Percentiles rank a stretch among this genome's conserved stretches.
Conservation (phyloP, 2,797 vertebrate genomes). For the Nyctalus aviator region DNA sequence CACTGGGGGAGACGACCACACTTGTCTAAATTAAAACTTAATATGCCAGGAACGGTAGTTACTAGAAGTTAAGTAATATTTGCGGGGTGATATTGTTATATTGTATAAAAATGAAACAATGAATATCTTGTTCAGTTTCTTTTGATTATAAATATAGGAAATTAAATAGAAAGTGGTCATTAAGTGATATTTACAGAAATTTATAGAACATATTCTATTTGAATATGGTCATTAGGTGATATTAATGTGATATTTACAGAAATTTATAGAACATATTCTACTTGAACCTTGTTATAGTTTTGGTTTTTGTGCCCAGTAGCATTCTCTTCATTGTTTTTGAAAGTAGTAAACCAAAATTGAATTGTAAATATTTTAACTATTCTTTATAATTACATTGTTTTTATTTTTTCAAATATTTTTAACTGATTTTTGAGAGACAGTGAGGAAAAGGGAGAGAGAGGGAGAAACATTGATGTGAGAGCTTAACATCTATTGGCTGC, state of each 20-base stretch:
- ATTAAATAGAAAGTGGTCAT: background rate
- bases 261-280: background rate
- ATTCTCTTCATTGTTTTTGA: constrained; percentile 2
- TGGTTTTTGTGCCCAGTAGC: background rate
- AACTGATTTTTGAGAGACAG: background rate
- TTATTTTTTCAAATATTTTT: background rate
- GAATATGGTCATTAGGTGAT: background rate
- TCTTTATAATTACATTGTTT: constrained; percentile 3
- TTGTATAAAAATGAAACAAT: background rate
- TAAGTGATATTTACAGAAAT: constrained; percentile 4
- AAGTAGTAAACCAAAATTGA: constrained; percentile 22
- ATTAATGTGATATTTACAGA: background rate
- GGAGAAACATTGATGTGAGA: background rate
- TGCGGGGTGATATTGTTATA: background rate
- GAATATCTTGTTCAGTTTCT: background rate
- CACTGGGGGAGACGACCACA: background rate
- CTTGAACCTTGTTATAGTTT: constrained; percentile 49
- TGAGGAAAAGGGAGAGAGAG: background rate
- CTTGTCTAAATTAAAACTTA: constrained; percentile 31
- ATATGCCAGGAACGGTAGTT: background rate
- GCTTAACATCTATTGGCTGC: background rate
- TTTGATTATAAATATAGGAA: background rate
- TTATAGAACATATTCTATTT: background rate
- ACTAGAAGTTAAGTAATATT: background rate
- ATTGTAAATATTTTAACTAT: constrained; percentile 12